phyloP scores from a whole-genome alignment of 2,113 vertebrate genomes.

The Pygoscelis adeliae region DNA sequence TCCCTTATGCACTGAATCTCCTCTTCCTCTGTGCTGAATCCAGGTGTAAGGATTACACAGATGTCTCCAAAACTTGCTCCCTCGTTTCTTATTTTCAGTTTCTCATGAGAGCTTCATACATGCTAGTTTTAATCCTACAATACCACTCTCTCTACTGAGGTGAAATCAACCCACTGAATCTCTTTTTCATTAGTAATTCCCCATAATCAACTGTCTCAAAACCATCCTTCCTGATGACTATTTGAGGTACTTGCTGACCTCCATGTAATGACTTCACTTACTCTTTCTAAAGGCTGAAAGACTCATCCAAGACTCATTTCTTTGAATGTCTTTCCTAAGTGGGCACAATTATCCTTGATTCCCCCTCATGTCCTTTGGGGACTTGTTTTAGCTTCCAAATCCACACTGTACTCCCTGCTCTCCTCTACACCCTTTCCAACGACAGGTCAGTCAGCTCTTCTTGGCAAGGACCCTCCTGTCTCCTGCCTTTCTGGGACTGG shows the following conservation, averaged over 20 bases:
- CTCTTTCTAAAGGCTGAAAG: neutral
- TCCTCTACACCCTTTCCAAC: neutral
- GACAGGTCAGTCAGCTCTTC: neutral
- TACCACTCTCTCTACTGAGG: neutral
- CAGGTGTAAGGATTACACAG: neutral
- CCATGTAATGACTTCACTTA: neutral
- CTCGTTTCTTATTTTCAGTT: neutral
- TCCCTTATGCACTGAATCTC: neutral
- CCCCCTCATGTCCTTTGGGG: neutral
- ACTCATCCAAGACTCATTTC: neutral
- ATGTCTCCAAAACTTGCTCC: neutral
- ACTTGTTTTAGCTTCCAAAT: neutral
- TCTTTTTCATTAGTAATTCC: neutral
- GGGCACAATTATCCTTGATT: neutral
- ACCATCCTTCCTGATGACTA: neutral
- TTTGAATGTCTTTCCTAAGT: neutral
- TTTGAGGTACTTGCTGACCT: neutral
- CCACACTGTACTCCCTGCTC: accelerated
- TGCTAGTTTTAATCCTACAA: neutral
- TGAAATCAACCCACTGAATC: neutral
- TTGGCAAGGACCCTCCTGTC: neutral
- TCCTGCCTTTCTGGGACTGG: neutral
- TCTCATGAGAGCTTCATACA: neutral
- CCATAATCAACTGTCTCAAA: neutral
- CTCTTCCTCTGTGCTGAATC: neutral